Base-by-base conservation (phyloP, 2,888 invertebrate genomes). In the Scrobipalpa costella region DNA sequence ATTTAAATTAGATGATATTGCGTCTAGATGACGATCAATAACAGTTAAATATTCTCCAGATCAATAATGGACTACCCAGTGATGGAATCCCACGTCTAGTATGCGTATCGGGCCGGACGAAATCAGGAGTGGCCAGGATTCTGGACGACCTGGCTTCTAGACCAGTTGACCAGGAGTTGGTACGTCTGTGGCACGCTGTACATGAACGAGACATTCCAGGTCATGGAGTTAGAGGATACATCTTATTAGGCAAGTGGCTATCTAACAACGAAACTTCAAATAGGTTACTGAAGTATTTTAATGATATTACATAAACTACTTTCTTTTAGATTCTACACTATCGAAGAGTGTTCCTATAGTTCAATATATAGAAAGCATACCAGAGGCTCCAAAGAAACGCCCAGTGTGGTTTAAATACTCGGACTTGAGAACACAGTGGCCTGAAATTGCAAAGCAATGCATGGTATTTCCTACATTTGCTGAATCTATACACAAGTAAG, bases 341-440 rank as follows among this genome's bases (percentile, higher is more conserved):
- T 79, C 78, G 0, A 84, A 86, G 69, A 79, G 79, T 7, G 77
- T 87, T 1, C 79, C 87, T 0, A 67, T 92, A 1, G 76, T 84
- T 0, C 91, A 91, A 47, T 92, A 93, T 44, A 83, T 93, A 27
- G 91, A 94, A 70, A 93, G 94, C 80, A 94, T 92, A 77, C 90
- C 93, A 0, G 95, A 94, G 0, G 86, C 92, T 0, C 92, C 92
- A 62, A 60, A 49, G 13, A 27, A 49, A 17, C 92, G 95, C 0
- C 96, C 97, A 1, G 90, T 98, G 0, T 97, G 97, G 94, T 98
- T 96, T 86, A 94, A 98, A 50, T 98, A 97, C 88, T 96, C 98
- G 62, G 98, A 98, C 38, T 96, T 98, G 96, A 97, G 97, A 0
- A 95, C 96, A 0, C 97, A 97, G 77, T 98, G 97, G 97, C 87